Conservation (phyloP, 1,140 invertebrate genomes). For the fruit fly (Drosophila melanogaster) region Release_6_plus_ISO1_MT NC_004354.4:5961501-5962000, state of each 20-base stretch:
- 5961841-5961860: slow-evolving; percentile 72
- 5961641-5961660: slow-evolving; percentile 16
- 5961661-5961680: slow-evolving; percentile 3
- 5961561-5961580: slow-evolving; percentile 30
- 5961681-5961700: slow-evolving; percentile 11
- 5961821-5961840: slow-evolving; percentile 45
- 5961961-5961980: slow-evolving; percentile 63
- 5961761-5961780: background rate
- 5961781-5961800: background rate
- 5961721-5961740: slow-evolving; percentile 66
- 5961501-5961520: slow-evolving; percentile 41
- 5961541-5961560: slow-evolving; percentile 48
- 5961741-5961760: slow-evolving; percentile 59
- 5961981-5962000: slow-evolving; percentile 41
- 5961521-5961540: slow-evolving; percentile 26
- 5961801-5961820: slow-evolving; percentile 63
- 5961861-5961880: slow-evolving; percentile 56
- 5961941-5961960: slow-evolving; percentile 66
- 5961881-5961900: slow-evolving; percentile 56
- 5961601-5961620: slow-evolving; percentile 63
- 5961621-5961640: slow-evolving; percentile 72
- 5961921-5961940: slow-evolving; percentile 59
- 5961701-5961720: slow-evolving; percentile 52
- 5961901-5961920: slow-evolving; percentile 70
- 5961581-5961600: slow-evolving; percentile 50